Percentiles rank a stretch among this genome's conserved stretches.
These are phyloP conservation scores for Pithys albifrons DNA, from an alignment of 2,113 vertebrate species.

Conservation along the genomic window DNA sequence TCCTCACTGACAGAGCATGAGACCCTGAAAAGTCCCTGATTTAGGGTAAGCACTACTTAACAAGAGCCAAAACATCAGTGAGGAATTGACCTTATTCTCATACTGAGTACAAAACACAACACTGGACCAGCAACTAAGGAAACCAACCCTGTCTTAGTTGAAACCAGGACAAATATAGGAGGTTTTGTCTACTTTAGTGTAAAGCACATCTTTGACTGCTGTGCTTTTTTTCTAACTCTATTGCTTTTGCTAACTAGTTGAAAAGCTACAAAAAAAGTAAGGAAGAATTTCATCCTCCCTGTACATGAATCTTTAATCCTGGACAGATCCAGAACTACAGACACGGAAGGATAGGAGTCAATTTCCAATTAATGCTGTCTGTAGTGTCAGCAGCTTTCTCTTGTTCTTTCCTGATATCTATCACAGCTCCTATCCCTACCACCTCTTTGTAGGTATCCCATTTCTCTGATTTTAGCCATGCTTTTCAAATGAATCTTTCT, in stretches of 20 bases:
- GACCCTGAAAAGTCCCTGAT: too few relatives aligned
- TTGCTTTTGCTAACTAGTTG: background rate
- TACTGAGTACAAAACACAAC: background rate
- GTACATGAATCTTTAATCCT: background rate
- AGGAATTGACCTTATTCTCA: background rate
- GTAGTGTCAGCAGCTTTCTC: background rate
- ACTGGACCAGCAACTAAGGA: background rate
- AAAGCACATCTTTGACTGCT: background rate
- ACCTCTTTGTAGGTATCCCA: background rate
- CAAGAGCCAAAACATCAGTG: background rate
- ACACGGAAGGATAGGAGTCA: background rate
- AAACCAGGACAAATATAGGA: background rate
- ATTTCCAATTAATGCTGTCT: background rate
- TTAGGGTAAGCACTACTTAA: background rate
- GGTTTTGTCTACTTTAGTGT: accelerated
- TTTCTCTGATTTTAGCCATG: background rate
- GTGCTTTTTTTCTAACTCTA: background rate
- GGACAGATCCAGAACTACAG: background rate
- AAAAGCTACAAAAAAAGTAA: background rate
- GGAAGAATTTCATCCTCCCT: background rate
- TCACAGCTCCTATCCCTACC: background rate
- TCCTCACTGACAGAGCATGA: background rate
- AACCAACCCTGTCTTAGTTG: background rate
- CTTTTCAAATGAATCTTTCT: background rate
- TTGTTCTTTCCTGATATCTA: background rate